Evolutionary conservation across 2,797 vertebrate genomes (phyloP).

Genomic region (Falco rusticolus): DNA sequence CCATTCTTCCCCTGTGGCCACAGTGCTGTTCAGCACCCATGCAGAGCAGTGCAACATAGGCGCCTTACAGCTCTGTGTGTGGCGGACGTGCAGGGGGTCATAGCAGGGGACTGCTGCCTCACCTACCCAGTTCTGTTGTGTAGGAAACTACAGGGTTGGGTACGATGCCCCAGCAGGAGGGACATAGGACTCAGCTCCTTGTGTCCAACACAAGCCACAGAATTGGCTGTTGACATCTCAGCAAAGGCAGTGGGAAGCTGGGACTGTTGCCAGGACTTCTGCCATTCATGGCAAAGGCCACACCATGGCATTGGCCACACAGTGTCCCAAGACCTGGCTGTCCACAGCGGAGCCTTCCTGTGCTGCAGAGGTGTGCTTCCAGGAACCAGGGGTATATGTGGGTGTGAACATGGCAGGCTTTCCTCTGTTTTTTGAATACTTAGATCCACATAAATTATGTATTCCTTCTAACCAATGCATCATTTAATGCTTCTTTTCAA

Average conservation of each 20-base stretch:
- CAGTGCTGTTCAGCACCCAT: neutral
- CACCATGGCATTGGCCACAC: neutral
- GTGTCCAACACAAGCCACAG: neutral
- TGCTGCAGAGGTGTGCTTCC: too few species aligned
- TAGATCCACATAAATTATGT: neutral
- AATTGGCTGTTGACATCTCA: neutral
- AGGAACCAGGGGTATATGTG: neutral
- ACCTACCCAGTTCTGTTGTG: neutral
- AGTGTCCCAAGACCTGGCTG: neutral
- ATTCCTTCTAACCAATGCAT: neutral
- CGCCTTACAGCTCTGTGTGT: fast-evolving
- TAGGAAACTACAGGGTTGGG: neutral
- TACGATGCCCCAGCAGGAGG: fast-evolving
- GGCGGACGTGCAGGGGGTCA: neutral
- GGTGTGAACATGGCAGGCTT: neutral
- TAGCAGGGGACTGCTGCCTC: neutral
- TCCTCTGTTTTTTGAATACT: neutral
- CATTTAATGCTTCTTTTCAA: neutral
- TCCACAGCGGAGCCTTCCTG: neutral
- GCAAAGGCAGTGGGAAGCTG: fast-evolving
- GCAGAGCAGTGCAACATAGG: neutral
- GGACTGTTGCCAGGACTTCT: neutral
- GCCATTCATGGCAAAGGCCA: fast-evolving
- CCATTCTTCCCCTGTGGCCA: neutral
- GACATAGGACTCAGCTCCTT: neutral